These are phyloP conservation scores for Himalopsyche japonica DNA, from an alignment of 2,888 invertebrate genomes.

Conservation along the genomic window DNA sequence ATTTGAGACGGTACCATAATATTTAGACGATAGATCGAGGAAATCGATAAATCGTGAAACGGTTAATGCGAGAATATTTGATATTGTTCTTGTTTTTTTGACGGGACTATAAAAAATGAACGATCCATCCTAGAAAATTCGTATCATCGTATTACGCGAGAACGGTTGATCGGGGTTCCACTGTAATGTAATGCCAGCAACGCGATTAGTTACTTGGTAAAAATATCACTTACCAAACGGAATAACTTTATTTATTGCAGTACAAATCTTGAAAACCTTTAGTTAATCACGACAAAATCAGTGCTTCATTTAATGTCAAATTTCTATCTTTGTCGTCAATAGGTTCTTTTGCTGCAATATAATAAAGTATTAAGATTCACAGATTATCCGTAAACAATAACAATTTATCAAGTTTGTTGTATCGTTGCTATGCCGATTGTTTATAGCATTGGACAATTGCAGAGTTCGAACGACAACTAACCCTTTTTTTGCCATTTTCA, in stretches of 20 bases:
- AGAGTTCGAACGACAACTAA: not conserved
- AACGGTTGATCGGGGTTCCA: too few relatives aligned
- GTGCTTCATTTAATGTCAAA: not conserved
- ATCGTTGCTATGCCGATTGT: not conserved
- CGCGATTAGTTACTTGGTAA: too few relatives aligned
- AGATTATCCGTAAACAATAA: not conserved
- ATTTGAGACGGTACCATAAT: too few relatives aligned
- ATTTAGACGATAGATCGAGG: too few relatives aligned
- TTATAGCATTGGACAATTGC: not conserved
- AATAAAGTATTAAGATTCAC: not conserved
- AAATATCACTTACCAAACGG: not conserved
- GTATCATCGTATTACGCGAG: too few relatives aligned
- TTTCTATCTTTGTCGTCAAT: not conserved
- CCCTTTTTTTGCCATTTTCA: not conserved
- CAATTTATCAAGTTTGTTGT: not conserved
- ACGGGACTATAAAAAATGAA: too few relatives aligned
- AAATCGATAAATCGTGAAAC: too few relatives aligned
- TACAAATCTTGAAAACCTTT: not conserved
- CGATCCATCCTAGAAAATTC: too few relatives aligned
- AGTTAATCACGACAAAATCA: not conserved
- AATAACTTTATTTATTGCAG: not conserved
- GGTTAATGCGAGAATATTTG: too few relatives aligned
- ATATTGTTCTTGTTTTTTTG: too few relatives aligned
- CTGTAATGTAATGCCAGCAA: too few relatives aligned
- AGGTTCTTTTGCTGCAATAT: not conserved